Percentiles rank a stretch among this genome's conserved stretches.
Conservation (phyloP, 1,140 invertebrate genomes). For the Pararge aegeria region DNA sequence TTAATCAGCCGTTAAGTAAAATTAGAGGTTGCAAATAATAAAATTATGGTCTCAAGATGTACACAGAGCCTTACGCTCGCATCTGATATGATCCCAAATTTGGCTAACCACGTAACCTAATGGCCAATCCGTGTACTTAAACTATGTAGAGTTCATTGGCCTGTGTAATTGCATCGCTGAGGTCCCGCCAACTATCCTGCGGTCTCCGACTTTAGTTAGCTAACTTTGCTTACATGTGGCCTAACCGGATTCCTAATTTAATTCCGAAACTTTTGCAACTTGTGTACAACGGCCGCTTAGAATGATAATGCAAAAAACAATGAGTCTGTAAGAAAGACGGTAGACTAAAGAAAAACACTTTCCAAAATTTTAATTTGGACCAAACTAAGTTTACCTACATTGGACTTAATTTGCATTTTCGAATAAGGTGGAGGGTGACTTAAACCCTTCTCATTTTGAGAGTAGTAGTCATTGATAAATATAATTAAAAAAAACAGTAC, state of each 20-base stretch:
- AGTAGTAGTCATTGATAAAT: too few species aligned
- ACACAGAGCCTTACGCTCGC: not conserved
- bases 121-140: constrained; percentile 21
- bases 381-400: too few species aligned
- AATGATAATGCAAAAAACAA: not conserved
- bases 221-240: constrained; percentile 25
- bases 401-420: too few species aligned
- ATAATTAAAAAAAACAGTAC: too few species aligned
- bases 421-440: too few species aligned
- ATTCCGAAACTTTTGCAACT: not conserved
- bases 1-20: too few species aligned
- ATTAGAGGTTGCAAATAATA: too few species aligned
- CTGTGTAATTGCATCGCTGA: constrained; percentile 25
- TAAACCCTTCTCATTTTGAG: too few species aligned
- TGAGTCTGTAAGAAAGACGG: not conserved
- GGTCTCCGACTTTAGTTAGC: constrained; percentile 20
- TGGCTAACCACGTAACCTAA: constrained; percentile 17
- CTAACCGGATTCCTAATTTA: constrained; percentile 1
- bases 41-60: too few species aligned
- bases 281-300: not conserved
- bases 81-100: constrained; percentile 8
- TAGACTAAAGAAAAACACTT: too few species aligned
- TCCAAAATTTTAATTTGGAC: too few species aligned
- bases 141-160: constrained; percentile 21
- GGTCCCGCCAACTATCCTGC: constrained; percentile 25